Percentiles rank a stretch among this genome's conserved stretches.
Evolutionary conservation across 2,113 vertebrate genomes (phyloP).

Genomic region (Cacatua alba): DNA sequence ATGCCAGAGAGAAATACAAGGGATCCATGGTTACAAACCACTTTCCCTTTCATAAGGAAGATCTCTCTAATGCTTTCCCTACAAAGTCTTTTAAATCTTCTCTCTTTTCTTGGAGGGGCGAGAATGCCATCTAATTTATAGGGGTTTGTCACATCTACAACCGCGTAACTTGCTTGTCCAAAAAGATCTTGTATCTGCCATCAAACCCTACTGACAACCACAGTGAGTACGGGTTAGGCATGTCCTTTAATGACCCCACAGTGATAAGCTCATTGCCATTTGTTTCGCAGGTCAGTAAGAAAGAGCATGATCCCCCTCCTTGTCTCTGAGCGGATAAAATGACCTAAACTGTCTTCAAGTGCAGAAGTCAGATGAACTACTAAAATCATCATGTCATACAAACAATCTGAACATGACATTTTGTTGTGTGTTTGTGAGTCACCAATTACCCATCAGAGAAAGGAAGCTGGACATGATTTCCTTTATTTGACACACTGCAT

Average conservation of each 20-base stretch:
- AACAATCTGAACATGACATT: neutral
- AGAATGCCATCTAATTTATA: neutral
- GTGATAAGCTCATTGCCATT: neutral
- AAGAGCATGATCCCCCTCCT: neutral
- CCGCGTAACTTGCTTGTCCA: fast-evolving
- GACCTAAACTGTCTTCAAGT: neutral
- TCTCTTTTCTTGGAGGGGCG: neutral
- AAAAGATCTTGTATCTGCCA: neutral
- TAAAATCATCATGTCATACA: neutral
- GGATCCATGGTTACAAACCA: neutral
- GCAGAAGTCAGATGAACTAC: neutral
- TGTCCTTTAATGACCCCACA: neutral
- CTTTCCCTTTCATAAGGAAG: neutral
- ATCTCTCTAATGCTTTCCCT: neutral
- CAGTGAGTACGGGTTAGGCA: fast-evolving
- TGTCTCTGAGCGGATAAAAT: neutral
- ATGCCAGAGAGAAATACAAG: neutral
- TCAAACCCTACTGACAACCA: neutral
- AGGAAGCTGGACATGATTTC: neutral
- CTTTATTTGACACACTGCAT: neutral
- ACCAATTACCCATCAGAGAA: neutral
- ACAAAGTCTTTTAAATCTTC: neutral
- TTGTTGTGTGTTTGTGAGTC: neutral
- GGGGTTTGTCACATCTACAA: neutral
- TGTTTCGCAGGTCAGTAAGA: neutral